These are phyloP conservation scores for Chlorops oryzae DNA, from an alignment of 1,140 invertebrate species.

Conservation along the genomic window DNA sequence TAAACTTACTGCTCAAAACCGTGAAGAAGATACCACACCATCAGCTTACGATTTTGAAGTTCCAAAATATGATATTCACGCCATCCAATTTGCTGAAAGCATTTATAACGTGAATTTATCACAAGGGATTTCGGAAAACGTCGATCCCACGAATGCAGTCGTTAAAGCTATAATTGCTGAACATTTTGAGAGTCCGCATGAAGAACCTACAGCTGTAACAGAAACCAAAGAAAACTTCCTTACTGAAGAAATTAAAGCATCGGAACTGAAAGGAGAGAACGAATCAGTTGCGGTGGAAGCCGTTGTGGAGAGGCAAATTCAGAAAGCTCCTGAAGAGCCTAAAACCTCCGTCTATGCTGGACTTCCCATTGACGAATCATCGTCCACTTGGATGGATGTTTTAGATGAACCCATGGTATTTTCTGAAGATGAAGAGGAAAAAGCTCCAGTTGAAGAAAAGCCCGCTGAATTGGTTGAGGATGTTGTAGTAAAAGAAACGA, in stretches of 20 bases:
- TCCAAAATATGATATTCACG: too few relatives aligned
- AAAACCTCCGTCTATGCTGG: slow-evolving; percentile 44
- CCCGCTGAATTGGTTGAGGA: neutral
- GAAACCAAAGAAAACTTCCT: neutral
- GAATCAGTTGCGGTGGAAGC: neutral
- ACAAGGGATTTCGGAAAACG: too few relatives aligned
- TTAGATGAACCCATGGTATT: slow-evolving; percentile 52
- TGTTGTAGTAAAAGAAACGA: too few relatives aligned
- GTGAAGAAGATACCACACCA: neutral
- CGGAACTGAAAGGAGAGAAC: neutral
- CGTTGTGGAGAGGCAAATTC: neutral
- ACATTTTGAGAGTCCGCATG: too few relatives aligned
- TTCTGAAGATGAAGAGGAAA: slow-evolving; percentile 46
- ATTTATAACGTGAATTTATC: too few relatives aligned
- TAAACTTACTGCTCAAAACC: neutral
- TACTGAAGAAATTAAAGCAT: neutral
- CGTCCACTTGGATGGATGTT: slow-evolving; percentile 51
- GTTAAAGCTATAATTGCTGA: too few relatives aligned
- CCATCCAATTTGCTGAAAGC: too few relatives aligned
- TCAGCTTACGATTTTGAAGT: slow-evolving; percentile 2
- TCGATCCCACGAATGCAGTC: too few relatives aligned
- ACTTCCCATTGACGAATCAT: slow-evolving; percentile 49
- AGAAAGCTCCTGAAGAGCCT: slow-evolving; percentile 3
- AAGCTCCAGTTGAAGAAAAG: neutral
- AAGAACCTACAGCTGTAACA: too few relatives aligned